phyloP scores from a whole-genome alignment of 2,888 invertebrate genomes.

The Volucella inanis region DNA sequence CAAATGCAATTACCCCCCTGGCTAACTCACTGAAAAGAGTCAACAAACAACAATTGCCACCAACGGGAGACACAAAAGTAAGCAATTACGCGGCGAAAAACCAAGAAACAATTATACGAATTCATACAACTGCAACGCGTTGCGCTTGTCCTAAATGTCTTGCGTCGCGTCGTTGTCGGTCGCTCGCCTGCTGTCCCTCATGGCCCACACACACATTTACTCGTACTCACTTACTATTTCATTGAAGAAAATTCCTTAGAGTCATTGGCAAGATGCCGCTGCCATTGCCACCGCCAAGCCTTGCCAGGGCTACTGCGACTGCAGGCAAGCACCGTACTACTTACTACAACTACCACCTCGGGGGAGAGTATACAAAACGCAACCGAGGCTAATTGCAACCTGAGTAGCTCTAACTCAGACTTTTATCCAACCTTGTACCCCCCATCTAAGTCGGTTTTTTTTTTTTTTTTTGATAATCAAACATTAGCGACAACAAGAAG shows the following conservation, averaged over 20 bases:
- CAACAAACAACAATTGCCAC: constrained; percentile 73
- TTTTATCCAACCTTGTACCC: background rate
- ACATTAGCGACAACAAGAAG: constrained; percentile 71
- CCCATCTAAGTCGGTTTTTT: background rate
- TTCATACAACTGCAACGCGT: constrained; percentile 29
- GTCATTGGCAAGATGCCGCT: constrained; percentile 69
- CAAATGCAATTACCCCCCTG: constrained; percentile 61
- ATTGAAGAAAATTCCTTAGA: constrained; percentile 63
- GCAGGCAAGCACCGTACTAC: background rate
- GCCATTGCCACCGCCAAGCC: background rate
- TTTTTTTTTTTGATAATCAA: constrained; percentile 65
- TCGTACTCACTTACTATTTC: constrained; percentile 22
- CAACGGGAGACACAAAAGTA: constrained; percentile 49
- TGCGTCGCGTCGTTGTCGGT: constrained; percentile 22
- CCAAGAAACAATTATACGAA: background rate
- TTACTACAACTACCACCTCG: constrained; percentile 12
- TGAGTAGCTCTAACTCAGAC: constrained; percentile 40
- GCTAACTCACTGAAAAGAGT: constrained; percentile 44
- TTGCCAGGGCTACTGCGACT: background rate
- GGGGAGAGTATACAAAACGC: constrained; percentile 44
- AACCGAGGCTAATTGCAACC: constrained; percentile 73
- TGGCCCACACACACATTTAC: constrained; percentile 10
- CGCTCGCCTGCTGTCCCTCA: background rate
- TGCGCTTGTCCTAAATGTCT: constrained; percentile 50
- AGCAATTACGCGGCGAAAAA: constrained; percentile 57